Conservation (phyloP, 1,140 invertebrate genomes). For the Macrobrachium rosenbergii region DNA sequence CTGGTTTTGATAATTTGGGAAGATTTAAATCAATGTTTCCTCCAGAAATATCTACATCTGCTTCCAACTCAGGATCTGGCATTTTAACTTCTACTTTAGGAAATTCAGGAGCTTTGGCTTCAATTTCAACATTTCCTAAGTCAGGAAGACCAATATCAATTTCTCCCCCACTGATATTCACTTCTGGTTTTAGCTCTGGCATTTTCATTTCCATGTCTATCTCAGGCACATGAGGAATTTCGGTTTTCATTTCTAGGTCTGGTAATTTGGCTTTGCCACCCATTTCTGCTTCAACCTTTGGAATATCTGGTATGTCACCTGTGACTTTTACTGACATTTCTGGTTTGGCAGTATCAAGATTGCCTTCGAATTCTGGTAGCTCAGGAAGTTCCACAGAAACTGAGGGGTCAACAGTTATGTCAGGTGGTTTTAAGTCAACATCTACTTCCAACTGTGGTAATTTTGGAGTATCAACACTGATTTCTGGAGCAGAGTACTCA, state of each 20-base stretch:
- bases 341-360: conserved; percentile 14
- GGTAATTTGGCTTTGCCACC: conserved; percentile 35
- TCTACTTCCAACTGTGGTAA: conserved; percentile 10
- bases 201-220: not conserved
- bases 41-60: not conserved
- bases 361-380: conserved; percentile 29
- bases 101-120: not conserved
- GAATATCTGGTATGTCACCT: conserved; percentile 35
- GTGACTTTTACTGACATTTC: conserved; percentile 30
- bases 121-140: conserved; percentile 37
- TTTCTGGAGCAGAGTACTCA: conserved; percentile 23
- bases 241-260: conserved; percentile 26
- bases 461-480: conserved; percentile 15
- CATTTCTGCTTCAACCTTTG: conserved; percentile 27
- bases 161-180: not conserved
- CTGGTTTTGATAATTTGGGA: conserved; percentile 8
- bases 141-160: conserved; percentile 12
- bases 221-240: conserved; percentile 8
- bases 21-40: conserved; percentile 28
- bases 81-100: conserved; percentile 21
- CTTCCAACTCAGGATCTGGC: conserved; percentile 38
- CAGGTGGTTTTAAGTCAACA: conserved; percentile 24
- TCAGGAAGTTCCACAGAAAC: conserved; percentile 29
- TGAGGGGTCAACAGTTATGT: not conserved
- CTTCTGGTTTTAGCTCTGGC: conserved; percentile 44